A percentile compares a stretch with the other conserved stretches of the same genome.
phyloP scores from a whole-genome alignment of 2,797 vertebrate species.

The Capromys pilorides region DNA sequence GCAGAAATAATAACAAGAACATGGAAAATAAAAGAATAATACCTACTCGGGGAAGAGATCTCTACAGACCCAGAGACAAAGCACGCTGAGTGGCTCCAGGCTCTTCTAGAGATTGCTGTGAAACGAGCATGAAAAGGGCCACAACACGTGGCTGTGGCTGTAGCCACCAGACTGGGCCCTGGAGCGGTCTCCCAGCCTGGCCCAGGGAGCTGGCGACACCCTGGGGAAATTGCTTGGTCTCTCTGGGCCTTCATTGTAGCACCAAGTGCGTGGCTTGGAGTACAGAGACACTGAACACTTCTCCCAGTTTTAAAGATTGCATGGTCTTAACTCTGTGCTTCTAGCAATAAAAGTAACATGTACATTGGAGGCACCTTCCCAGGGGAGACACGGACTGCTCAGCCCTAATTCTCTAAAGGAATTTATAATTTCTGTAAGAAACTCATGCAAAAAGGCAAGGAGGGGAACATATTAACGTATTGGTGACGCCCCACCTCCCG shows the following conservation, averaged over 20 bases:
- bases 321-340: slow-evolving; percentile 37
- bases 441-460: neutral
- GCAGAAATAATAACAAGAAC: neutral
- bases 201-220: neutral
- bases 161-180: too few species aligned
- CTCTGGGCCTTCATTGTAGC: neutral
- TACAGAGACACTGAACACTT: slow-evolving; percentile 59
- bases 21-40: neutral
- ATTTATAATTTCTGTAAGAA: slow-evolving; percentile 22
- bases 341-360: neutral
- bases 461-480: neutral
- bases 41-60: neutral
- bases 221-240: neutral
- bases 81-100: neutral
- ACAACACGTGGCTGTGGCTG: neutral
- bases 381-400: neutral
- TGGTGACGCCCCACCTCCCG: neutral
- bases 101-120: neutral
- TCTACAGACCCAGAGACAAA: neutral
- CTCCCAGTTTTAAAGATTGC: slow-evolving; percentile 65
- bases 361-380: neutral
- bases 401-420: neutral
- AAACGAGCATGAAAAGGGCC: neutral
- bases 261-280: neutral
- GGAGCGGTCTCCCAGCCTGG: neutral